Percentiles rank a stretch among this genome's conserved stretches.
Conservation (phyloP, 2,888 invertebrate species). For the Onthophagus sagittarius region DNA sequence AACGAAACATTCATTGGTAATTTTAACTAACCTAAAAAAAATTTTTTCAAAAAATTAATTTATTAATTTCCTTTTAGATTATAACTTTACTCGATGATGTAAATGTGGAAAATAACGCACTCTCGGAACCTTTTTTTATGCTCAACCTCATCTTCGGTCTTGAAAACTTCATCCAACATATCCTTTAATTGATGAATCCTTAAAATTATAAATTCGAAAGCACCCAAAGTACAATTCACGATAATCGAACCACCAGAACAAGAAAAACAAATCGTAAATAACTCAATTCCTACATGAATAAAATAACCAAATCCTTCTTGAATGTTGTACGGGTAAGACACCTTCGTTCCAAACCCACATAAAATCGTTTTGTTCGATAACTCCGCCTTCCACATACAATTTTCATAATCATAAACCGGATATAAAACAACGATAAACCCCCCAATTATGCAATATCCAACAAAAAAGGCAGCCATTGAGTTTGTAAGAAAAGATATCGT, state of each 20-base stretch:
- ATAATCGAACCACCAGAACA: background rate
- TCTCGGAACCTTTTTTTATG: background rate
- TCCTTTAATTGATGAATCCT: background rate
- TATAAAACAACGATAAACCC: background rate
- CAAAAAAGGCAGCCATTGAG: background rate
- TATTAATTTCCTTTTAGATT: background rate
- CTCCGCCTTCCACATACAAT: background rate
- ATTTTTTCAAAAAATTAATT: background rate
- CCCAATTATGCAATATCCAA: background rate
- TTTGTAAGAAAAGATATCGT: background rate
- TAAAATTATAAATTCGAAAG: background rate
- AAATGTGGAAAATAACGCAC: background rate
- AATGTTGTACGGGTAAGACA: background rate
- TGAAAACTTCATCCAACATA: background rate
- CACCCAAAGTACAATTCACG: background rate
- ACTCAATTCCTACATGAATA: background rate
- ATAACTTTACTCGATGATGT: background rate
- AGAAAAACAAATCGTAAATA: background rate
- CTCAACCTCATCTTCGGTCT: background rate
- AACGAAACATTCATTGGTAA: background rate
- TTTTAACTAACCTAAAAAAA: background rate
- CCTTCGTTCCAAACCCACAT: background rate
- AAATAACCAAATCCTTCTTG: background rate
- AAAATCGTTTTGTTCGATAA: background rate
- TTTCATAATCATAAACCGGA: background rate